Evolutionary conservation across 2,888 invertebrate species (phyloP).

Genomic region (Bedellia somnulentella): DNA sequence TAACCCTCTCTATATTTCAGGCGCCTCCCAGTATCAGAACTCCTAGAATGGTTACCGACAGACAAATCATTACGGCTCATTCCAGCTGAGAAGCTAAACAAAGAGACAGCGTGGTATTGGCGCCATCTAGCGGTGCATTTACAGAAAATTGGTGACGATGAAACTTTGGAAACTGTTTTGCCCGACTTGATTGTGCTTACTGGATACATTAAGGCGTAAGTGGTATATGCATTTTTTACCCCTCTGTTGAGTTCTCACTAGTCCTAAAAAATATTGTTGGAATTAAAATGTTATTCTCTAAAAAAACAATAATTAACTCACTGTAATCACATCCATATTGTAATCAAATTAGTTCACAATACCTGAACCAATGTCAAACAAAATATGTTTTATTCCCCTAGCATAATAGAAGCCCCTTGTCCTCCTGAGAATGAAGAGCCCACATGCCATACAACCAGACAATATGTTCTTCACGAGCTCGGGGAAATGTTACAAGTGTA

Average conservation of each 20-base stretch:
- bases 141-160: conserved; percentile 48
- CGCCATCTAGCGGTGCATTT: conserved; percentile 47
- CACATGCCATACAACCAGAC: conserved; percentile 40
- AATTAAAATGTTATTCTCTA: too few relatives aligned
- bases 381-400: too few relatives aligned
- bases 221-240: too few relatives aligned
- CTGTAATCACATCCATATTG: too few relatives aligned
- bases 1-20: conserved; percentile 20
- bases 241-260: neutral
- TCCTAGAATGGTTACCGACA: conserved; percentile 52
- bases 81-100: conserved; percentile 44
- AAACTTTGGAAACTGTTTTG: conserved; percentile 62
- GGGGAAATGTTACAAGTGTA: conserved; percentile 53
- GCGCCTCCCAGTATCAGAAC: conserved; percentile 43
- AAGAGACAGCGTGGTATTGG: conserved; percentile 57
- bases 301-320: too few relatives aligned
- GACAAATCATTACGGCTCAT: conserved; percentile 38
- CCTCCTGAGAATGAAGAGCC: conserved; percentile 32
- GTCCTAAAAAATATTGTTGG: conserved; percentile 6
- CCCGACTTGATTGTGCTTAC: conserved; percentile 77
- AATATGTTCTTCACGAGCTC: conserved; percentile 63
- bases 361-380: too few relatives aligned
- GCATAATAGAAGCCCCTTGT: conserved; percentile 48
- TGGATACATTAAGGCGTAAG: conserved; percentile 70
- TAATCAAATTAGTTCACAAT: too few relatives aligned